Evolutionary conservation across 2,888 invertebrate genomes (phyloP).

Genomic region (Litoditis marina): DNA sequence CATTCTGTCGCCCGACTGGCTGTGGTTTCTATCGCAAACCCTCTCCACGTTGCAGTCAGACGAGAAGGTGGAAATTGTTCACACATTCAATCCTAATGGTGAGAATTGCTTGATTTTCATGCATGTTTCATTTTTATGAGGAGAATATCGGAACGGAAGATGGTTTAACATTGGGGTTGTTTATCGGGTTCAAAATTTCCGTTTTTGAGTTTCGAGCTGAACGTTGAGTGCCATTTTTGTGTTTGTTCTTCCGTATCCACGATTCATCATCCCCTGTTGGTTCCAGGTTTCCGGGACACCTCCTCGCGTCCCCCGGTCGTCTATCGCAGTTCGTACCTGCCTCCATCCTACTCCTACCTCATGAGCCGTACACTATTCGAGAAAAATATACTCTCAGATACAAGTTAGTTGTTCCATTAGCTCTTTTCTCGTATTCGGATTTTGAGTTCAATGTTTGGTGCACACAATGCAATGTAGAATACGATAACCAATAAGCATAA

Average conservation of each 20-base stretch:
- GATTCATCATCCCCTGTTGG: neutral
- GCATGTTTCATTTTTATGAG: too few species aligned
- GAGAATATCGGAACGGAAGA: too few species aligned
- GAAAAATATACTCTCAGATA: slow-evolving; percentile 2
- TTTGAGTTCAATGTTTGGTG: too few species aligned
- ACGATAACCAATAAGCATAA: too few species aligned
- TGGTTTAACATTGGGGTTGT: too few species aligned
- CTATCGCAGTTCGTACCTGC: slow-evolving; percentile 30
- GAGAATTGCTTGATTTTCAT: too few species aligned
- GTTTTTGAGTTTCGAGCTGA: neutral
- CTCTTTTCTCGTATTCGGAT: too few species aligned
- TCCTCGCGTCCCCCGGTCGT: slow-evolving; percentile 24
- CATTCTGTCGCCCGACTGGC: slow-evolving; percentile 29
- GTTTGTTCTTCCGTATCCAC: neutral
- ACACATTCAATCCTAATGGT: slow-evolving; percentile 45
- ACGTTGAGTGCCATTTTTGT: neutral
- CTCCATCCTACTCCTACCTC: slow-evolving; percentile 36
- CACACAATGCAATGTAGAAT: too few species aligned
- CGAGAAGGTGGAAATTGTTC: slow-evolving; percentile 22
- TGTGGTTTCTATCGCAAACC: slow-evolving; percentile 33
- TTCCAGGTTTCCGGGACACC: slow-evolving; percentile 29
- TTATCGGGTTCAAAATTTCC: too few species aligned
- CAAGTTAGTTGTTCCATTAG: too few species aligned
- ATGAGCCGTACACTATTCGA: slow-evolving; percentile 28
- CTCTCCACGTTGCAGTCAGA: slow-evolving; percentile 24